Conservation (phyloP, 2,888 invertebrate species). For the Limnephilus marmoratus region DNA sequence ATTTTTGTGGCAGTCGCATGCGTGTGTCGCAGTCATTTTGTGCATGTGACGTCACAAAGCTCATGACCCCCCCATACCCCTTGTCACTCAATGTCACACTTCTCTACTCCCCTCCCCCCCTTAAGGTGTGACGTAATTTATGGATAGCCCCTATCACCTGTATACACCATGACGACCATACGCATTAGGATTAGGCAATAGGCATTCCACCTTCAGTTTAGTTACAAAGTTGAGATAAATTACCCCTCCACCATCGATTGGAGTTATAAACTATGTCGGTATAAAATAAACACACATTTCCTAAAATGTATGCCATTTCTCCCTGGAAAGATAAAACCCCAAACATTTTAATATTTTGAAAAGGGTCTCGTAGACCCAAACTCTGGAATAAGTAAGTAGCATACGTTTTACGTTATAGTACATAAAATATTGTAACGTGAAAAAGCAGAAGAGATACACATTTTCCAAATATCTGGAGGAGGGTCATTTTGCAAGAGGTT, state of each 20-base stretch:
- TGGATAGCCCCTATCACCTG: too few relatives aligned
- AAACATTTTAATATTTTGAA: background rate
- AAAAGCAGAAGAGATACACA: background rate
- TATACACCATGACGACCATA: background rate
- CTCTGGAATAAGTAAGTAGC: background rate
- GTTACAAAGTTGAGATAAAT: background rate
- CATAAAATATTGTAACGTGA: background rate
- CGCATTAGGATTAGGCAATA: background rate
- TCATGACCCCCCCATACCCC: too few relatives aligned
- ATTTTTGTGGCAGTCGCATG: too few relatives aligned
- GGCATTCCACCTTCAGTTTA: background rate
- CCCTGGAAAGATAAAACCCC: background rate
- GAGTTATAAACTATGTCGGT: background rate
- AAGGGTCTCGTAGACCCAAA: background rate
- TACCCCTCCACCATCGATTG: background rate
- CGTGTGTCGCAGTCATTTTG: too few relatives aligned
- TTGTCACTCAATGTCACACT: too few relatives aligned
- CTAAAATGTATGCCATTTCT: background rate
- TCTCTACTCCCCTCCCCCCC: too few relatives aligned
- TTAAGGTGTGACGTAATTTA: too few relatives aligned
- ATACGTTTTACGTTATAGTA: background rate
- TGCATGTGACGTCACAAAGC: too few relatives aligned
- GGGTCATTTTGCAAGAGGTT: background rate
- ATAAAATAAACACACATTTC: background rate
- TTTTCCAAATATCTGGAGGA: background rate